Percentiles rank a stretch among this genome's conserved stretches.
Conservation (phyloP, 2,797 vertebrate species). For the Arvicola amphibius region DNA sequence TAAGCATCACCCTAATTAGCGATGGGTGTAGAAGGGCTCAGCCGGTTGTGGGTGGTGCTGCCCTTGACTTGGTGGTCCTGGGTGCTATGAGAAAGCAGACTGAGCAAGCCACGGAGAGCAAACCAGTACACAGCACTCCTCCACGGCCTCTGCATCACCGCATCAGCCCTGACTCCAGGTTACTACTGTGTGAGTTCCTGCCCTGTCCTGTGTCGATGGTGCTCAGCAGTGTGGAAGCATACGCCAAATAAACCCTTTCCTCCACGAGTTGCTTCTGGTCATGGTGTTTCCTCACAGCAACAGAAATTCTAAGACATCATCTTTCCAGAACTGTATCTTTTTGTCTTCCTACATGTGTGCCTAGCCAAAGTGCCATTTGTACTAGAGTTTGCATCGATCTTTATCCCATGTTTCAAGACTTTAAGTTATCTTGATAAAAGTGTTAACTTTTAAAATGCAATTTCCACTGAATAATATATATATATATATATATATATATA, state of each 20-base stretch:
- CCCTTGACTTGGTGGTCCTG: background rate
- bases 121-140: no score
- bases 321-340: conserved; percentile 9
- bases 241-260: background rate
- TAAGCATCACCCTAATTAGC: background rate
- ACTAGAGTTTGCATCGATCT: background rate
- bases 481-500: background rate
- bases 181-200: background rate
- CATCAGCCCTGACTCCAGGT: background rate
- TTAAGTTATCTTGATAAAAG: conserved; percentile 11
- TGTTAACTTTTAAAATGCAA: background rate
- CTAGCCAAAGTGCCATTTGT: background rate
- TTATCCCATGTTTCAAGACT: background rate
- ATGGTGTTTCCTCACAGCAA: background rate
- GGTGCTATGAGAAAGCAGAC: background rate
- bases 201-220: background rate
- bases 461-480: background rate
- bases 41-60: no score
- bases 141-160: background rate
- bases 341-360: background rate
- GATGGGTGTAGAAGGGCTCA: background rate
- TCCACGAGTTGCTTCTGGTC: background rate
- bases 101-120: background rate
- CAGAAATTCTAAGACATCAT: background rate
- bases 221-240: background rate